These are phyloP conservation scores for Piscicola geometra DNA, from an alignment of 2,888 invertebrate genomes.

Conservation along the genomic window DNA sequence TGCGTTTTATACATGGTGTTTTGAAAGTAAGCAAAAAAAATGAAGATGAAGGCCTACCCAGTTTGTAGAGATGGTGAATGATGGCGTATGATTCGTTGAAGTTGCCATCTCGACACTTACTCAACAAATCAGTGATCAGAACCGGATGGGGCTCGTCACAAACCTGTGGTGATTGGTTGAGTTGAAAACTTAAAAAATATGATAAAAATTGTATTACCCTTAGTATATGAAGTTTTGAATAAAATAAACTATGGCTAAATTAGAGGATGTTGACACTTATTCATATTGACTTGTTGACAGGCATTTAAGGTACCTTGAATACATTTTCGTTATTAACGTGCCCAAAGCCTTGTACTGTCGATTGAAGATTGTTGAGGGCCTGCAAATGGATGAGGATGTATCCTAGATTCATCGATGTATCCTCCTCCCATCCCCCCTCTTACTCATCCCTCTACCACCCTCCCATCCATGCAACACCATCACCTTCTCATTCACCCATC, in stretches of 20 bases:
- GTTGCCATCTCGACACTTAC: conserved; percentile 73
- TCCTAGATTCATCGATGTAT: too few relatives aligned
- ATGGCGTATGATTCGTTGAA: conserved; percentile 80
- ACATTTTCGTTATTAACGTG: conserved; percentile 88
- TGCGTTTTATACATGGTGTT: neutral
- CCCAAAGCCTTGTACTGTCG: conserved; percentile 84
- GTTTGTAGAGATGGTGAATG: conserved; percentile 79
- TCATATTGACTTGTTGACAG: too few relatives aligned
- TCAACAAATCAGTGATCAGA: conserved; percentile 82
- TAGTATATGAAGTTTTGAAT: too few relatives aligned
- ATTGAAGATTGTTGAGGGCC: conserved; percentile 93
- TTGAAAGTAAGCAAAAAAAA: neutral
- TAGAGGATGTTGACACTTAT: too few relatives aligned
- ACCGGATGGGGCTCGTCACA: conserved; percentile 98
- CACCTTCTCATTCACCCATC: neutral
- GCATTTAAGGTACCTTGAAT: too few relatives aligned
- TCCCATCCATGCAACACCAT: too few relatives aligned
- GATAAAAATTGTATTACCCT: too few relatives aligned
- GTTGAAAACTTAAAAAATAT: too few relatives aligned
- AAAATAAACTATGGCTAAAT: too few relatives aligned
- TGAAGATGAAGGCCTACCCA: conserved; percentile 58
- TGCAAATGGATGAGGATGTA: too few relatives aligned
- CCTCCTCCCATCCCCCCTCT: too few relatives aligned
- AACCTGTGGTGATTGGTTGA: conserved; percentile 60
- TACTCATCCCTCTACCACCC: too few relatives aligned